Base-by-base conservation (phyloP, 2,113 vertebrate genomes). In the Laterallus jamaicensis region DNA sequence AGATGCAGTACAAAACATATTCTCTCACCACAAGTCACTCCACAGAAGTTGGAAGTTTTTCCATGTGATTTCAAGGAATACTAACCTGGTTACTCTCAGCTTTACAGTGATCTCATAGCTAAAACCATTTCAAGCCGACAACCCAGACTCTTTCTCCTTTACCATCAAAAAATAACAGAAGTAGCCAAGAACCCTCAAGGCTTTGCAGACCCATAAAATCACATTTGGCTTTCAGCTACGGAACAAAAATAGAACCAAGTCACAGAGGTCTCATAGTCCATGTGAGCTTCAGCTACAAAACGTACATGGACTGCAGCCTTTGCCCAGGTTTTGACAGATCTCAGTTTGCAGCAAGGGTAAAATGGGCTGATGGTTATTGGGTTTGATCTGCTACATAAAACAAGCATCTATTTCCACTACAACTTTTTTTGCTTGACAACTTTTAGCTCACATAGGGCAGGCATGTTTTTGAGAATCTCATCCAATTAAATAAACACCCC, bases 211-310 rank as follows among this genome's bases (percentile, higher is more conserved):
- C 68, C 66, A 63, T 90, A 93, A 95, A 91, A 81, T 83, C 4
- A 0, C 21, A 49, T 75, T 94, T 90, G 88, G 82, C 62, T 86
- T 86, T 78, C 93, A 90, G 56, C 39, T 76, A 68, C 3, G 22
- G 76, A 92, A 78, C 24, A 84, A 95, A 95, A 97, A 88, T 78
- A 95, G 86, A 96, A 94, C 20, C 60, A 86, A 88, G 92, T 88
- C 95, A 88, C 92, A 93, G 59, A 94, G 52, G 63, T 94, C 71
- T 78, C 60, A 19, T 17, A 96, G 78, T 75, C 79, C 76, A 71
- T 44, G 32, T 63, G 79, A 96, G 47, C 60, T 92, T 88, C 88
- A 93, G 86, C 55, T 42, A 86, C 78, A 76, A 88, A 88, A 81
- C 2, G 11, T 90, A 88, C 29, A 60, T 0, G 0, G 66, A 40